Base-by-base conservation (phyloP, 2,888 invertebrate species). In the Papilio elwesi region DNA sequence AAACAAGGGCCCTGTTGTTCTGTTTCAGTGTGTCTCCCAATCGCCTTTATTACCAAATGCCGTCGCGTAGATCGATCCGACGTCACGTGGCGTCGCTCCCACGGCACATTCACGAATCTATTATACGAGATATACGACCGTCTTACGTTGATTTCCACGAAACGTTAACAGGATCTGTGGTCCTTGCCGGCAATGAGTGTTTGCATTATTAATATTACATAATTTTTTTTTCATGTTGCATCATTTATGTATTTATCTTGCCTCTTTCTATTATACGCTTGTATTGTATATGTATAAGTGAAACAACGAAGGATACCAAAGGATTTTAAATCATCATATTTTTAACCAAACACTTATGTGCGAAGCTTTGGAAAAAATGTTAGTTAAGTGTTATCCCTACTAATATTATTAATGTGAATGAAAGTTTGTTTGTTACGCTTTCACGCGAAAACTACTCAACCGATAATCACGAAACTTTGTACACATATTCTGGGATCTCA, bases 1-100 rank as follows among this genome's bases (percentile, higher is more conserved):
- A 62, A 62, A 62, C 59, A 62, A 62, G 59, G 43, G n/a, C 43
- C 59, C 59, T 62, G 59, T 43, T 62, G 43, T 62, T 43, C 59
- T n/a, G 43, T 62, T 62, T 62, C 15, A 62, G 59, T 62, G 43
- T 62, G 43, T 0, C 9, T 62, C 15, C 15, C 59, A 43, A 59
- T 57, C 57, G 57, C 36, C 36, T 38, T 62, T 43, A 62, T 43
- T 62, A 62, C 43, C 43, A 4, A 43, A 59, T 59, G 43, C 59
- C 55, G 12, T 57, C n/a, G 43, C 43, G 43, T 62, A 62, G 43
- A 62, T 62, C 59, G 59, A 62, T 62, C 59, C 10, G 43, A 62
- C 13, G 43, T 62, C 59, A 62, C 43, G 43, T 62, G 59, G 59
- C 59, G 9, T 62, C 59, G 43, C 43, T 62, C 59, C 43, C 59